These are phyloP conservation scores for Chrysomela aeneicollis DNA, from an alignment of 2,888 invertebrate genomes.

Conservation along the genomic window DNA sequence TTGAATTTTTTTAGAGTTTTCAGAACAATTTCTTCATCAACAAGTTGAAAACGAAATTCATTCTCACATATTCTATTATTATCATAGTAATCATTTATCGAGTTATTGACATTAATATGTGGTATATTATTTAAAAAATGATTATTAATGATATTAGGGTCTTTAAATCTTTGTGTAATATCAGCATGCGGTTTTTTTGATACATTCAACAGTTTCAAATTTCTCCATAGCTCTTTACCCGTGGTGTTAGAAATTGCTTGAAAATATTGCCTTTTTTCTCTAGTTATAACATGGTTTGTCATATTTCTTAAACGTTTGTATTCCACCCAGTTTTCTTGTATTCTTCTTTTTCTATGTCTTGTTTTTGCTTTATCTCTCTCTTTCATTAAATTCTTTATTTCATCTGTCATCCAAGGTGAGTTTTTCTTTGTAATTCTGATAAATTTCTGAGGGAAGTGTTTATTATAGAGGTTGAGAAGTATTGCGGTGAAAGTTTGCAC, in stretches of 20 bases:
- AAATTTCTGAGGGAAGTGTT: not conserved
- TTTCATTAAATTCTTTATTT: not conserved
- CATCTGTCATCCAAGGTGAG: too few species aligned
- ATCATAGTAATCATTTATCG: too few species aligned
- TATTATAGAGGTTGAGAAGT: not conserved
- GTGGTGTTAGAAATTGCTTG: not conserved
- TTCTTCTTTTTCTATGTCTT: slow-evolving; percentile 1
- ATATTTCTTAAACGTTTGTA: too few species aligned
- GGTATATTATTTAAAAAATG: not conserved
- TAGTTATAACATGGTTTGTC: not conserved
- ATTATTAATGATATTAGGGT: slow-evolving; percentile 2
- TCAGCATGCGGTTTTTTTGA: not conserved
- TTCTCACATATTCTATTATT: too few species aligned
- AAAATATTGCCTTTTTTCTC: slow-evolving; percentile 4
- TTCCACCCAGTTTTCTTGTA: not conserved
- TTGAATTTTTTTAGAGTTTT: slow-evolving; percentile 15
- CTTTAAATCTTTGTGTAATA: slow-evolving; percentile 3
- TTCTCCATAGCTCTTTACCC: slow-evolving; percentile 7
- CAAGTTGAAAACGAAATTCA: too few species aligned
- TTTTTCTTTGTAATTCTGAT: not conserved
- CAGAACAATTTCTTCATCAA: not conserved
- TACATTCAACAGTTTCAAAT: slow-evolving; percentile 8
- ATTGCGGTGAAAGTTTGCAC: not conserved
- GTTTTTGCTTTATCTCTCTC: not conserved
- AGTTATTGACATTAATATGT: too few species aligned